Conservation (phyloP, 37 sponge, comb jelly and placozoan species). For the Axinella damicornis region DNA sequence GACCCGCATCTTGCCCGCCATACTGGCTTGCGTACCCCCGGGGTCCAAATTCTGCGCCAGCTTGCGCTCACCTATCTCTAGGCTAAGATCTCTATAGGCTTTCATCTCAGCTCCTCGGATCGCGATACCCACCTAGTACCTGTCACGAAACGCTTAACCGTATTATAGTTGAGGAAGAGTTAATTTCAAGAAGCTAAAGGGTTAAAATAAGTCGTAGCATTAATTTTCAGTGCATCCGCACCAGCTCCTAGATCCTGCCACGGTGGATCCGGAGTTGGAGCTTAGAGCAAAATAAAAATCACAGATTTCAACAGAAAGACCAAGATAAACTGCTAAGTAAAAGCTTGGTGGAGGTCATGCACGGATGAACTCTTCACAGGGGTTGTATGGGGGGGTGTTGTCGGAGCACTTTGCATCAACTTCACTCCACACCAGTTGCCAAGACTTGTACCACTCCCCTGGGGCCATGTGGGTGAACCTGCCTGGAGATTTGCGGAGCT, state of each 20-base stretch:
- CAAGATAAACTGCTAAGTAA: no score
- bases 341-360: neutral
- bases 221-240: no score
- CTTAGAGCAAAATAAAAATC: no score
- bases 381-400: constrained; percentile 47
- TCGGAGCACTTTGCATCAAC: constrained; percentile 43
- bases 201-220: no score
- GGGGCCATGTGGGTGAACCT: constrained; percentile 28
- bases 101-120: constrained; percentile 6
- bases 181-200: no score
- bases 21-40: constrained; percentile 23
- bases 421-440: constrained; percentile 81
- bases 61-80: constrained; percentile 12
- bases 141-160: no score
- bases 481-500: constrained; percentile 40
- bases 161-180: no score
- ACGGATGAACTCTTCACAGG: constrained; percentile 56
- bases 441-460: constrained; percentile 52
- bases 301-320: no score
- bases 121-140: no score
- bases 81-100: constrained; percentile 28
- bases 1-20: constrained; percentile 38
- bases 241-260: no score
- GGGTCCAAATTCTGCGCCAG: neutral
- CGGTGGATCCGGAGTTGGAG: no score